phyloP scores from a whole-genome alignment of 2,113 vertebrate species.

The Oriolus oriolus region DNA sequence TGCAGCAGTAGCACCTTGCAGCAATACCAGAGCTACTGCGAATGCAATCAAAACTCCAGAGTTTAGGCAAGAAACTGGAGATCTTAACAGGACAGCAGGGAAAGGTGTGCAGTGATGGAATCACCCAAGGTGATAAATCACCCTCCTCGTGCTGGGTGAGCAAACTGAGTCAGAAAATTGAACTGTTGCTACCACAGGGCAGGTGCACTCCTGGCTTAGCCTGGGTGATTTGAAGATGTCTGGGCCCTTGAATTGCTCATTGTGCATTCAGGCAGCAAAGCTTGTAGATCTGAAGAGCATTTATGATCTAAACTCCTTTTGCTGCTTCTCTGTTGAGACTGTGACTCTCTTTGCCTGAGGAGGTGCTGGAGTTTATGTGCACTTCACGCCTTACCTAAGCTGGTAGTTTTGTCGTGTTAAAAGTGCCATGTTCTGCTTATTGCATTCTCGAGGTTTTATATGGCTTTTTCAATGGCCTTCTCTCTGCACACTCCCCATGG shows the following conservation, averaged over 20 bases:
- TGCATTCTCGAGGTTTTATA: constrained; percentile 27
- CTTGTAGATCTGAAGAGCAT: constrained; percentile 16
- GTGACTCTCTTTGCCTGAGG: constrained; percentile 35
- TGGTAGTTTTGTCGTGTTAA: constrained; percentile 20
- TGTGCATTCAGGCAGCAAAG: constrained; percentile 32
- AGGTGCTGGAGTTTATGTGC: constrained; percentile 24
- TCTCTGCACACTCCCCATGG: neutral
- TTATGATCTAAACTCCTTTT: constrained; percentile 41
- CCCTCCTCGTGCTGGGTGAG: neutral
- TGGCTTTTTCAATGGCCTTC: constrained; percentile 12
- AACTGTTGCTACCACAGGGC: neutral
- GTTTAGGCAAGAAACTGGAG: neutral
- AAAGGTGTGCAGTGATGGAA: neutral
- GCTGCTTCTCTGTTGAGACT: neutral
- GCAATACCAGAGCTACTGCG: neutral
- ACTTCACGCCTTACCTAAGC: constrained; percentile 26
- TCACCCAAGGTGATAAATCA: neutral
- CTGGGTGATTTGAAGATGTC: neutral
- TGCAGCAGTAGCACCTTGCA: neutral
- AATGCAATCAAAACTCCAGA: neutral
- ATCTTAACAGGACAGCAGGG: neutral
- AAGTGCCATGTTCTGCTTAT: constrained; percentile 35
- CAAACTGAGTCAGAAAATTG: neutral
- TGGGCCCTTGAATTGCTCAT: neutral
- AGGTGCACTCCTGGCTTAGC: neutral